These are phyloP conservation scores for Oceanites oceanicus DNA, from an alignment of 2,113 vertebrate genomes.

Conservation along the genomic window DNA sequence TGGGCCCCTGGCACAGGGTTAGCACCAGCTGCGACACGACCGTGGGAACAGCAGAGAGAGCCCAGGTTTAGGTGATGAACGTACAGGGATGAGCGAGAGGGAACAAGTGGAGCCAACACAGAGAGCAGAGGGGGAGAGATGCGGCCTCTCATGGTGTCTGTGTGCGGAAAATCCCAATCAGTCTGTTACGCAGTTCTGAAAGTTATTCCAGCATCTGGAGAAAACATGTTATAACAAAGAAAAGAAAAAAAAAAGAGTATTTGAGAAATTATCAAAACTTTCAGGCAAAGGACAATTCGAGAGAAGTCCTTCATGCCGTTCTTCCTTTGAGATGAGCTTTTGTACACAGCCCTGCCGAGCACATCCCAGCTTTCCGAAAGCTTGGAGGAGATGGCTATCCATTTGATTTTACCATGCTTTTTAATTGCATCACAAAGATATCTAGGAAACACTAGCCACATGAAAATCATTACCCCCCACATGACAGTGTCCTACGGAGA, in stretches of 20 bases:
- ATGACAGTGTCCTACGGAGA: background rate
- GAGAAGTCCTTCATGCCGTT: background rate
- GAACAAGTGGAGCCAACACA: background rate
- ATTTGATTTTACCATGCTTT: background rate
- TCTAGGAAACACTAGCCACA: background rate
- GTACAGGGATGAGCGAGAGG: background rate
- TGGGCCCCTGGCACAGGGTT: background rate
- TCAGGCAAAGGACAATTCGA: background rate
- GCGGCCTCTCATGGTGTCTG: fast-evolving
- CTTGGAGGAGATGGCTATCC: background rate
- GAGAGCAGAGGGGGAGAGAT: background rate
- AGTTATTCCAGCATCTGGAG: background rate
- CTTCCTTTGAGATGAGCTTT: background rate
- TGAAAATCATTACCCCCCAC: background rate
- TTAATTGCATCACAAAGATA: background rate
- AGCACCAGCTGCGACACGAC: background rate
- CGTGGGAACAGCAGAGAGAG: background rate
- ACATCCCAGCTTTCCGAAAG: background rate
- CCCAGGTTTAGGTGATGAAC: background rate
- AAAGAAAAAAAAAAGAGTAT: background rate
- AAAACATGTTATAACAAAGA: background rate
- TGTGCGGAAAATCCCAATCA: background rate
- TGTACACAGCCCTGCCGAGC: background rate
- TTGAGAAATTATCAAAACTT: background rate
- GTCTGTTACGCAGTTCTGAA: background rate